A percentile compares a stretch with the other conserved stretches of the same genome.
These are phyloP conservation scores for Mastigias papua DNA, from an alignment of 30 jellyfish, hydroid and myxozoan species.

Conservation along the genomic window DNA sequence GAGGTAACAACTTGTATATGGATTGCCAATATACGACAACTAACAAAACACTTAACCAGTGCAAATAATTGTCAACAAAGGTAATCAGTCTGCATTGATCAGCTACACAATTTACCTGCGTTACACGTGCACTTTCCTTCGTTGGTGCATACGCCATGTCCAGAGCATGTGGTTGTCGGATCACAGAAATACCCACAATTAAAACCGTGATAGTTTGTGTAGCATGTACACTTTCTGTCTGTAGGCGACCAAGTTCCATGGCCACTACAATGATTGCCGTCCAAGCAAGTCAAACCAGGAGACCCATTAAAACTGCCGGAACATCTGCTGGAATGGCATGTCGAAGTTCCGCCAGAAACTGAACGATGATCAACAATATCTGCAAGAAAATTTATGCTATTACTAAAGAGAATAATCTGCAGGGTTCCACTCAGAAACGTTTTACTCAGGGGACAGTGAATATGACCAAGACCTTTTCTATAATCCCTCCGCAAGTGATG, in stretches of 20 bases:
- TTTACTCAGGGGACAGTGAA: too few species aligned
- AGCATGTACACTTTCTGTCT: slow-evolving; percentile 42
- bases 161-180: slow-evolving; percentile 63
- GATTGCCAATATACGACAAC: too few species aligned
- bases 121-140: slow-evolving; percentile 70
- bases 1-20: too few species aligned
- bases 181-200: slow-evolving; percentile 68
- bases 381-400: too few species aligned
- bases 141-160: slow-evolving; percentile 55
- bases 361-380: slow-evolving; percentile 67
- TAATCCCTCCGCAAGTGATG: too few species aligned
- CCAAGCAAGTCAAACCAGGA: slow-evolving; percentile 53
- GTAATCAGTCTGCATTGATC: too few species aligned
- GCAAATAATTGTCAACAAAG: too few species aligned
- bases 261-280: slow-evolving; percentile 72
- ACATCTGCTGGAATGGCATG: slow-evolving; percentile 32
- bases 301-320: slow-evolving; percentile 65
- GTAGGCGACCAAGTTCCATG: slow-evolving; percentile 72
- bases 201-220: slow-evolving; percentile 60
- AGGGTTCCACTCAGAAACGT: too few species aligned
- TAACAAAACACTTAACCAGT: too few species aligned
- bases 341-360: slow-evolving; percentile 52
- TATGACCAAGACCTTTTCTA: too few species aligned
- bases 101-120: slow-evolving; percentile 3
- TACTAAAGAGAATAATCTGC: too few species aligned